A percentile compares a stretch with the other conserved stretches of the same genome.
Conservation (phyloP, 2,797 vertebrate genomes). For the Gallirallus australis region DNA sequence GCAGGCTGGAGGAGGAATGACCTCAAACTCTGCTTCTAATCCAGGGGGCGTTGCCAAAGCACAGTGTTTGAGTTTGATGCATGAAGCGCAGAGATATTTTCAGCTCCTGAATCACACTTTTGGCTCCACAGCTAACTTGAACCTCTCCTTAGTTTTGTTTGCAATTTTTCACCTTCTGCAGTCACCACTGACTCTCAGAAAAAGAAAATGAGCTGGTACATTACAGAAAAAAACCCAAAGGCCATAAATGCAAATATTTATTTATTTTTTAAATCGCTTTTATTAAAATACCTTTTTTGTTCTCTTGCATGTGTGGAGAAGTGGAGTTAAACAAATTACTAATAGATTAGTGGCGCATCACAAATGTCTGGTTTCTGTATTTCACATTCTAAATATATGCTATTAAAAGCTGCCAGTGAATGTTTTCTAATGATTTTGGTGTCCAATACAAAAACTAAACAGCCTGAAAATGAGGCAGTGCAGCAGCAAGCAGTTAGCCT, state of each 20-base stretch:
- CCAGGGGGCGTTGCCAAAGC: slow-evolving; percentile 68
- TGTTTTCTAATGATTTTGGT: slow-evolving; percentile 34
- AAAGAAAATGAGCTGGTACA: background rate
- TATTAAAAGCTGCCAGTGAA: slow-evolving; percentile 43
- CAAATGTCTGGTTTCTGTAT: slow-evolving; percentile 1
- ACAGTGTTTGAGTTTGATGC: slow-evolving; percentile 75
- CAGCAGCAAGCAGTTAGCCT: background rate
- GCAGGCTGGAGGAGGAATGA: slow-evolving; percentile 71
- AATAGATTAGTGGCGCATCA: slow-evolving; percentile 25
- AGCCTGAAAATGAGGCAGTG: background rate
- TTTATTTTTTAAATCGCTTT: background rate
- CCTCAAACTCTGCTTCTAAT: slow-evolving; percentile 68
- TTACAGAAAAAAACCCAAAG: background rate
- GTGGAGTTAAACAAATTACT: slow-evolving; percentile 3
- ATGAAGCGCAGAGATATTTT: slow-evolving; percentile 75
- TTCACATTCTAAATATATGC: background rate
- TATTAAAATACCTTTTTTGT: slow-evolving; percentile 20
- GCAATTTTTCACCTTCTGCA: slow-evolving; percentile 17
- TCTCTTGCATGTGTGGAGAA: background rate
- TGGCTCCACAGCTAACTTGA: slow-evolving; percentile 55
- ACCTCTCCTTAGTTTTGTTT: slow-evolving; percentile 53
- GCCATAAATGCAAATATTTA: background rate
- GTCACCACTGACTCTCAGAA: background rate
- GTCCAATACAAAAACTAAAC: background rate
- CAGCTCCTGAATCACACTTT: slow-evolving; percentile 74